Percentiles rank a stretch among this genome's conserved stretches.
These are phyloP conservation scores for Mantis religiosa DNA, from an alignment of 2,888 invertebrate genomes.

Conservation along the genomic window DNA sequence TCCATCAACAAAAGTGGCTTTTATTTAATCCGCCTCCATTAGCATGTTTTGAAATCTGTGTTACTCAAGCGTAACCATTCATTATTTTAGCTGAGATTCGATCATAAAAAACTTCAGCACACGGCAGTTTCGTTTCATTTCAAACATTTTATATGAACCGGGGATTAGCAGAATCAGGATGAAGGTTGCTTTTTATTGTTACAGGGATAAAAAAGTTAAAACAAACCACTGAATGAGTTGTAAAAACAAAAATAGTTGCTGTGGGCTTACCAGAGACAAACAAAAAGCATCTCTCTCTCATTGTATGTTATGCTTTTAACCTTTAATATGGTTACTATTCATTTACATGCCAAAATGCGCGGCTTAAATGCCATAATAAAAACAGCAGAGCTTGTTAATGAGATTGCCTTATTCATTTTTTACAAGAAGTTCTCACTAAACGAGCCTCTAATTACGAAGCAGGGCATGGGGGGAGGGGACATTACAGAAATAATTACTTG, in stretches of 20 bases:
- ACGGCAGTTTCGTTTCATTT: too few species aligned
- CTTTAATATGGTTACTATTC: neutral
- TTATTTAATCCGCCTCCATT: too few species aligned
- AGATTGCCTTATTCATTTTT: neutral
- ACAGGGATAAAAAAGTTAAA: neutral
- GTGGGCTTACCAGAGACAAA: neutral
- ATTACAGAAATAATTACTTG: neutral
- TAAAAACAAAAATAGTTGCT: neutral
- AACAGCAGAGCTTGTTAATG: neutral
- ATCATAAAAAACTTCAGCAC: too few species aligned
- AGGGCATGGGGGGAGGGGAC: neutral
- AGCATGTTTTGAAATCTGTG: too few species aligned
- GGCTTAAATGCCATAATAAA: neutral
- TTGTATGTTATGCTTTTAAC: neutral
- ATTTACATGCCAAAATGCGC: neutral
- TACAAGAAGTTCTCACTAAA: neutral
- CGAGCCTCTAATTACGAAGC: neutral
- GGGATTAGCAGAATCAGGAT: neutral
- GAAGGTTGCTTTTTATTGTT: neutral
- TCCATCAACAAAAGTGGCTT: too few species aligned
- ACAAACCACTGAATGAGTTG: neutral
- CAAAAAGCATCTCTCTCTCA: neutral
- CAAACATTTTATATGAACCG: too few species aligned
- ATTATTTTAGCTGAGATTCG: too few species aligned
- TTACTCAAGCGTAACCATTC: too few species aligned